These are phyloP conservation scores for Barbus barbus DNA, from an alignment of 2,113 vertebrate genomes.

Conservation along the genomic window DNA sequence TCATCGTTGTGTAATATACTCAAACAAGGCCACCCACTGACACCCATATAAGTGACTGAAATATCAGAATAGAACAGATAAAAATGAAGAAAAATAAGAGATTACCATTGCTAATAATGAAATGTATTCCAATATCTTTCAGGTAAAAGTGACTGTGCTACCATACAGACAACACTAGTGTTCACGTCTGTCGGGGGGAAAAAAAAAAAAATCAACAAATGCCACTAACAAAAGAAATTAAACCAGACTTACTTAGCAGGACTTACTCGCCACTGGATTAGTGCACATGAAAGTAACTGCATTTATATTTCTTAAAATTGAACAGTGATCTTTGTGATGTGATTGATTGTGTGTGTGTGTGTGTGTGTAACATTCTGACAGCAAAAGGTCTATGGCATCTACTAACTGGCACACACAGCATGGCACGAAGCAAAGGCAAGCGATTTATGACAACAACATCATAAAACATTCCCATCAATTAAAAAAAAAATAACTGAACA, in stretches of 20 bases:
- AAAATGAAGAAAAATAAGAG: slow-evolving; percentile 18
- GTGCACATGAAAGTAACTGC: slow-evolving; percentile 27
- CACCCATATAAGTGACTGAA: slow-evolving; percentile 25
- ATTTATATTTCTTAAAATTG: background rate
- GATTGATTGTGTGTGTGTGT: slow-evolving; percentile 6
- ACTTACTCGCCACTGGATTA: slow-evolving; percentile 31
- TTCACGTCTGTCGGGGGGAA: slow-evolving; percentile 17
- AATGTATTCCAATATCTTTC: slow-evolving; percentile 36
- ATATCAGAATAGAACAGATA: slow-evolving; percentile 43
- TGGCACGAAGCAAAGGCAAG: slow-evolving; percentile 38
- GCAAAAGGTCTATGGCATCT: slow-evolving; percentile 42
- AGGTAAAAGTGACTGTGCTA: slow-evolving; percentile 61
- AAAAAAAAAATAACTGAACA: background rate
- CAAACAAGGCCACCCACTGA: slow-evolving; percentile 34
- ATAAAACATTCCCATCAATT: background rate
- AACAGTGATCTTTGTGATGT: slow-evolving; percentile 22
- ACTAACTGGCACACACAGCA: slow-evolving; percentile 42
- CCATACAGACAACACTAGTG: slow-evolving; percentile 37
- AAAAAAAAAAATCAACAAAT: slow-evolving; percentile 4
- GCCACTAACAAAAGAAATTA: background rate
- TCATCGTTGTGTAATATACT: slow-evolving; percentile 35
- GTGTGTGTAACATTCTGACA: slow-evolving; percentile 42
- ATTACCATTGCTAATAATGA: background rate
- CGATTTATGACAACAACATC: background rate
- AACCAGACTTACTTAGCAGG: slow-evolving; percentile 1